These are phyloP conservation scores for Regulus satrapa DNA, from an alignment of 2,113 vertebrate genomes.

Conservation along the genomic window DNA sequence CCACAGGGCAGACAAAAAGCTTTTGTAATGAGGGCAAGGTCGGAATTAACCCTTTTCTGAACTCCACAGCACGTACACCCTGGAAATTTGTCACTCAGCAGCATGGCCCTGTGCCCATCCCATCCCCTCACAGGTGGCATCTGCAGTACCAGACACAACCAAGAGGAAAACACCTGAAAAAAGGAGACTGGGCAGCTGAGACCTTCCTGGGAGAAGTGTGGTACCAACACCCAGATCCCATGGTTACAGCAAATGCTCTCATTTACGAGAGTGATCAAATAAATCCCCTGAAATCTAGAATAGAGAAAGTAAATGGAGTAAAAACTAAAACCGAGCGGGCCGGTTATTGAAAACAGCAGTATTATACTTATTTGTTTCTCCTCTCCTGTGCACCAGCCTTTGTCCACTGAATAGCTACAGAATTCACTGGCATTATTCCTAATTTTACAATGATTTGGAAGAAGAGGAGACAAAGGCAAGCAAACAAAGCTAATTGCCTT, in stretches of 20 bases:
- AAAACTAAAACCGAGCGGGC: not conserved
- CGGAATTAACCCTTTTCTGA: not conserved
- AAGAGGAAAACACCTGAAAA: not conserved
- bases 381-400: slow-evolving; percentile 30
- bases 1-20: not conserved
- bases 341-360: slow-evolving; percentile 14
- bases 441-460: slow-evolving; percentile 53
- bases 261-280: not conserved
- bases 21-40: not conserved
- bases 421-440: slow-evolving; percentile 43
- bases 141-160: not conserved
- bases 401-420: slow-evolving; percentile 9
- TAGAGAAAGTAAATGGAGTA: not conserved
- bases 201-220: not conserved
- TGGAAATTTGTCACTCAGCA: not conserved
- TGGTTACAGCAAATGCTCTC: not conserved
- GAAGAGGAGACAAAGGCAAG: slow-evolving; percentile 38
- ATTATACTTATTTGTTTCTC: not conserved
- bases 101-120: not conserved
- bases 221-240: fast-evolving
- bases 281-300: not conserved
- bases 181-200: not conserved
- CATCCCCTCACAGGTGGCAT: not conserved
- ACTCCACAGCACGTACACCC: not conserved
- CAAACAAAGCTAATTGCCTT: slow-evolving; percentile 55